Base-by-base conservation (phyloP, 1,140 invertebrate genomes). In the Heliothis virescens region DNA sequence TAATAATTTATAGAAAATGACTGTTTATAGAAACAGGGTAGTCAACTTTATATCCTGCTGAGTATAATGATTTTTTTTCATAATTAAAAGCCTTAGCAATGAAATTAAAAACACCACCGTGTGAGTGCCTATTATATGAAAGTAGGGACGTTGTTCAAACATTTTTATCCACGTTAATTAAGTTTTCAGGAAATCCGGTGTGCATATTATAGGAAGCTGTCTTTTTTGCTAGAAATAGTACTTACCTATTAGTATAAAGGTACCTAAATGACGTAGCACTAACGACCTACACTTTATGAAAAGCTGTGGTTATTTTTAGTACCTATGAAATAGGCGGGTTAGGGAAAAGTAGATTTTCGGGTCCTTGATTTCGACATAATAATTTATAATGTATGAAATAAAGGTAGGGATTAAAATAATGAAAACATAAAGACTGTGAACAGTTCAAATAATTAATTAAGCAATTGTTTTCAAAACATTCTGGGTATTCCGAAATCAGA, bases 81-180 rank as follows among this genome's bases (percentile, higher is more conserved):
- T 41, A 41, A 41, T 41, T 41, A 41, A 41, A 41, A 41, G 9
- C 21, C 34, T 41, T 41, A 41, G 34, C 34, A 41, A 41, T 55
- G n/a, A 55, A 55, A 55, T 55, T 26, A 62, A 62, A 34, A 34
- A 9, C 13, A n/a, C 60, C 60, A 41, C 5, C 26, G 18, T 60
- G 9, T 60, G 12, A 16, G n/a, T n/a, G 13, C 13, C 26, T 34
- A 62, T 62, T 34, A 29, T n/a, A 41, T 48, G 16, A 48, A 67
- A 48, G 21, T 60, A 67, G 3, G 63, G 26, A 62, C 59, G 18
- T 47, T 48, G 41, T 67, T 67, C 41, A 67, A 67, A 67, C 63
- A 67, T 48, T 60, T 60, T 60, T 67, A 67, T 67, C 41, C 63
- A 48, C 34, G n/a, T 67, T 67, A 67, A 67, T 67, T 67, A 67